Percentiles rank a stretch among this genome's conserved stretches.
phyloP scores from a whole-genome alignment of 2,888 invertebrate genomes.

The Stenchaetothrips biformis region DNA sequence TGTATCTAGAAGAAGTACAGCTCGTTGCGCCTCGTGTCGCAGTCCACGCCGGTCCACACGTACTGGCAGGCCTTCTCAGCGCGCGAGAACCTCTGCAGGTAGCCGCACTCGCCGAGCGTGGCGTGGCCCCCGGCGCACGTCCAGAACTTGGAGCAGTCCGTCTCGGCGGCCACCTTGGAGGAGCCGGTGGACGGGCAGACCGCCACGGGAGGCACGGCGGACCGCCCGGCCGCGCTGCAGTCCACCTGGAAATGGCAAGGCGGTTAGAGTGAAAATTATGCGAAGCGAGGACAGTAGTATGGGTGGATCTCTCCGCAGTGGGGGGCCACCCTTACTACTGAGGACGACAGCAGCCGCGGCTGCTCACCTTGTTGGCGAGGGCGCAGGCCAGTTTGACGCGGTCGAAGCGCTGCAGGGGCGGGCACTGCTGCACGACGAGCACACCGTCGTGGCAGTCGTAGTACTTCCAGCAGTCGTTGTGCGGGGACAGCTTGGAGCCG shows the following conservation, averaged over 20 bases:
- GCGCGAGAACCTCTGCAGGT: not conserved
- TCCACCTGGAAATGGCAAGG: too few relatives aligned
- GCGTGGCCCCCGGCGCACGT: not conserved
- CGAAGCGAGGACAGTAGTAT: too few relatives aligned
- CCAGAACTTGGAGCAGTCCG: slow-evolving; percentile 9
- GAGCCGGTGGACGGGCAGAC: not conserved
- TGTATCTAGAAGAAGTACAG: not conserved
- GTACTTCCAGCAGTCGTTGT: slow-evolving; percentile 16
- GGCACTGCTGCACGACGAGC: not conserved
- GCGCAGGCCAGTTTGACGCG: not conserved
- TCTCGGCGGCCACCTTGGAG: not conserved
- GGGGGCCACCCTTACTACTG: too few relatives aligned
- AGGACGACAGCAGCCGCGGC: too few relatives aligned
- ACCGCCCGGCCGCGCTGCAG: not conserved
- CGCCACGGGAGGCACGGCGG: not conserved
- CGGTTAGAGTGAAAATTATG: too few relatives aligned
- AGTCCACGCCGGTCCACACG: not conserved
- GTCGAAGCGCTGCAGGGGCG: not conserved
- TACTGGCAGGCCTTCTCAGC: not conserved
- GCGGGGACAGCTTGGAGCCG: not conserved
- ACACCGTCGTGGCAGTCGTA: not conserved
- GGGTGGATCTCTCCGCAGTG: too few relatives aligned
- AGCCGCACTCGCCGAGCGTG: not conserved
- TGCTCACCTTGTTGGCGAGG: not conserved
- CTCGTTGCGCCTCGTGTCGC: not conserved